Evolutionary conservation across 2,888 invertebrate genomes (phyloP).

Genomic region (Melieria omissa): DNA sequence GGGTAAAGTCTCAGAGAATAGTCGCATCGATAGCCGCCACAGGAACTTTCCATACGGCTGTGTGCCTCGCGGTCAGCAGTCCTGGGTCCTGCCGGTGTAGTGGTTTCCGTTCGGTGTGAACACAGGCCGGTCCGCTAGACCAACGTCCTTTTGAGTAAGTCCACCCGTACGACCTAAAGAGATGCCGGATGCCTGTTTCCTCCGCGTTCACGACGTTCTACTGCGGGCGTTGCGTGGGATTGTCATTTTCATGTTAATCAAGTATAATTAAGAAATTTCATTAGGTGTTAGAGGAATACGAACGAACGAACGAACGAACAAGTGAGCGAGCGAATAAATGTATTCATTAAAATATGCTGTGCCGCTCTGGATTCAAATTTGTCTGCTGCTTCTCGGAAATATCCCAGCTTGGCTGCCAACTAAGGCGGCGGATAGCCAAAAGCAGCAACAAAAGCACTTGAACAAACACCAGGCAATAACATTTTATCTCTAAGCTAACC

Average conservation of each 20-base stretch:
- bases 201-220: too few relatives aligned
- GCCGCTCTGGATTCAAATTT: neutral
- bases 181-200: too few relatives aligned
- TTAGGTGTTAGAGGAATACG: conserved; percentile 52
- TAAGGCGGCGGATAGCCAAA: neutral
- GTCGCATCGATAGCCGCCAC: too few relatives aligned
- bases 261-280: conserved; percentile 54
- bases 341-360: conserved; percentile 27
- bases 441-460: conserved; percentile 7
- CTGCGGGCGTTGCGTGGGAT: conserved; percentile 39
- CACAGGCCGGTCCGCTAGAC: too few relatives aligned
- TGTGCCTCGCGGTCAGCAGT: too few relatives aligned
- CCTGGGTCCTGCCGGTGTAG: too few relatives aligned
- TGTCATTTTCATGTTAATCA: conserved; percentile 53
- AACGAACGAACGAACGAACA: conserved; percentile 38
- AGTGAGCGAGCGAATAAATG: conserved; percentile 4
- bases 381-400: neutral
- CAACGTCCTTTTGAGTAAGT: too few relatives aligned
- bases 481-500: conserved; percentile 4
- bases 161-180: too few relatives aligned
- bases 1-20: too few relatives aligned
- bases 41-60: too few relatives aligned
- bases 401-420: too few relatives aligned
- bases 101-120: too few relatives aligned
- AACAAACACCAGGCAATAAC: conserved; percentile 20